Conservation (phyloP, 1,140 invertebrate species). For the Dinoponera quadriceps region DNA sequence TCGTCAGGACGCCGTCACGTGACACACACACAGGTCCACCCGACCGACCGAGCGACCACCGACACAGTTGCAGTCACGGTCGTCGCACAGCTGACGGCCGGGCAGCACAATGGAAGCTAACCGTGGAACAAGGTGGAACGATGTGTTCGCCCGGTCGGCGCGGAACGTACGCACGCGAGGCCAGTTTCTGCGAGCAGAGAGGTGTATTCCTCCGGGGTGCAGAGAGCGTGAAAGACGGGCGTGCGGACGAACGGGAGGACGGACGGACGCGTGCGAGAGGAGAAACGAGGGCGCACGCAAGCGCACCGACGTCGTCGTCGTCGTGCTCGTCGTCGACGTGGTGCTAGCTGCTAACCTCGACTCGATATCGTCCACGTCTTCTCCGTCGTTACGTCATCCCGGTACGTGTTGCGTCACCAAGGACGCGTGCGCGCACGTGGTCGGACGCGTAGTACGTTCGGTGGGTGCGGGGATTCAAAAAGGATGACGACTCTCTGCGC, state of each 20-base stretch:
- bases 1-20: slow-evolving; percentile 55
- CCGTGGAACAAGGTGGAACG: slow-evolving; percentile 22
- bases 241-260: neutral
- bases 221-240: slow-evolving; percentile 26
- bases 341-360: slow-evolving; percentile 56
- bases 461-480: no score
- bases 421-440: slow-evolving; percentile 69
- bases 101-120: neutral
- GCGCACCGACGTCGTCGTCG: slow-evolving; percentile 58
- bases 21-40: slow-evolving; percentile 33
- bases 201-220: slow-evolving; percentile 17
- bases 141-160: slow-evolving; percentile 8
- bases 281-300: slow-evolving; percentile 71
- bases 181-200: neutral
- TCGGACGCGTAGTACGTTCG: slow-evolving; percentile 7
- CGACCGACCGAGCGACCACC: neutral
- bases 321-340: slow-evolving; percentile 49
- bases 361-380: slow-evolving; percentile 58
- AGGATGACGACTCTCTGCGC: neutral
- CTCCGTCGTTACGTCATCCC: slow-evolving; percentile 64
- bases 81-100: slow-evolving; percentile 44
- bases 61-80: slow-evolving; percentile 40
- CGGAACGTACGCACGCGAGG: slow-evolving; percentile 18
- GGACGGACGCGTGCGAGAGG: neutral
- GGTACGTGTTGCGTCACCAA: slow-evolving; percentile 69